Percentiles rank a stretch among this genome's conserved stretches.
Conservation (phyloP, 2,113 vertebrate genomes). For the Phylloscopus whistleri region DNA sequence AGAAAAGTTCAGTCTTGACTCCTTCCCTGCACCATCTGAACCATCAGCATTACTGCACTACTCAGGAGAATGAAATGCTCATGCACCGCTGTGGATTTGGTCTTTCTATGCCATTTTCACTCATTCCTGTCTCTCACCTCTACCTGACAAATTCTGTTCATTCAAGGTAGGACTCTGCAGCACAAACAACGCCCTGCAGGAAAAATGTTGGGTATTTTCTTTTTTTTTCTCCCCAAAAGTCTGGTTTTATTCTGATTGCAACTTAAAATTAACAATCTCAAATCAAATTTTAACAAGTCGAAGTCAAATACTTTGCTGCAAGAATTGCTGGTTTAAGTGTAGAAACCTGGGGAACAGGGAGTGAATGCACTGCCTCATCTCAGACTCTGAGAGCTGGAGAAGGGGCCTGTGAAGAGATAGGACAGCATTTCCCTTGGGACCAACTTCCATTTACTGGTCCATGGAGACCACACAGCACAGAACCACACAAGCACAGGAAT, state of each 20-base stretch:
- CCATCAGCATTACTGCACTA: neutral
- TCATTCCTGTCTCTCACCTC: neutral
- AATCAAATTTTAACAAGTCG: neutral
- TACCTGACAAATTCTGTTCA: neutral
- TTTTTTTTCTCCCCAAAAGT: rapidly evolving
- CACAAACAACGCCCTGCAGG: neutral
- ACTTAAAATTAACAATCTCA: neutral
- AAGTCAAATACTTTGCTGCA: neutral
- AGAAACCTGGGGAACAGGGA: too few species aligned
- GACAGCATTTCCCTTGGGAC: neutral
- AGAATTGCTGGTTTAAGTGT: neutral
- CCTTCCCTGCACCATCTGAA: neutral
- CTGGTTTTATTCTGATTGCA: neutral
- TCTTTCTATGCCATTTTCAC: neutral
- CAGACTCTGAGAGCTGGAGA: neutral
- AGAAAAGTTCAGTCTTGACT: neutral
- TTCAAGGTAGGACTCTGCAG: neutral
- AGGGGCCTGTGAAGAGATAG: neutral
- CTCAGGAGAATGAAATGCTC: neutral
- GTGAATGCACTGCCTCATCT: too few species aligned
- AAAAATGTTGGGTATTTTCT: neutral
- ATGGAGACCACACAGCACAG: neutral
- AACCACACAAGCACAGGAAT: neutral
- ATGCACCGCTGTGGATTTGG: neutral
- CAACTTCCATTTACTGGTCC: neutral